Percentiles rank a stretch among this genome's conserved stretches.
Evolutionary conservation across 2,888 invertebrate genomes (phyloP).

Genomic region (Caenorhabditis sulstoni): DNA sequence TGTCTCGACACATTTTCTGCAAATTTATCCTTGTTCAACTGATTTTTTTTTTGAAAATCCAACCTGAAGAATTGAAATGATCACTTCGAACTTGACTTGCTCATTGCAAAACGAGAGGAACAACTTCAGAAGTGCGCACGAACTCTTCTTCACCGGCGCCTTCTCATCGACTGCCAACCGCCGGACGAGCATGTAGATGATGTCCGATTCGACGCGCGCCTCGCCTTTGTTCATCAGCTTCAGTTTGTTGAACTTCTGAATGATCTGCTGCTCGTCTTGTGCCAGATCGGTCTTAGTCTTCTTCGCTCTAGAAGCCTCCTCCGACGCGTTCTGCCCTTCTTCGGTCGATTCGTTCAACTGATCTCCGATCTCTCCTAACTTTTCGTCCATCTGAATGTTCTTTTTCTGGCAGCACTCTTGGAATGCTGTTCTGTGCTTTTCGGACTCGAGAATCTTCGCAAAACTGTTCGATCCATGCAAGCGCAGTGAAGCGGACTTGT

Average conservation of each 20-base stretch:
- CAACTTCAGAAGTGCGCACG: slow-evolving; percentile 10
- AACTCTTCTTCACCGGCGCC: slow-evolving; percentile 46
- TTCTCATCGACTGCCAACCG: slow-evolving; percentile 42
- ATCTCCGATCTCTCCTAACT: slow-evolving; percentile 29
- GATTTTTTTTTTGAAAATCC: too few relatives aligned
- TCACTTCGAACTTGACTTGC: slow-evolving; percentile 32
- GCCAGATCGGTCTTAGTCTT: slow-evolving; percentile 32
- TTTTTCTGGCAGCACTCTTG: slow-evolving; percentile 22
- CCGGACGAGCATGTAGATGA: slow-evolving; percentile 38
- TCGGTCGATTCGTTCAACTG: slow-evolving; percentile 12
- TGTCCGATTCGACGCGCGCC: slow-evolving; percentile 39
- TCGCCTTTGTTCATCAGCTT: slow-evolving; percentile 50
- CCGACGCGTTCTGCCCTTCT: not conserved
- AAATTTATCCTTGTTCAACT: not conserved
- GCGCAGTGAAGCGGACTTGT: slow-evolving; percentile 32
- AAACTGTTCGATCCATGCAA: slow-evolving; percentile 37
- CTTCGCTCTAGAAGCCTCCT: not conserved
- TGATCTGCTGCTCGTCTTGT: slow-evolving; percentile 34
- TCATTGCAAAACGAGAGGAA: slow-evolving; percentile 32
- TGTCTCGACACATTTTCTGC: slow-evolving; percentile 47
- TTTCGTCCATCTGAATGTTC: slow-evolving; percentile 30
- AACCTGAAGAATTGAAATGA: slow-evolving; percentile 13
- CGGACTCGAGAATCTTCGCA: slow-evolving; percentile 32
- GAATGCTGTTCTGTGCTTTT: slow-evolving; percentile 23
- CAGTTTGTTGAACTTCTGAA: slow-evolving; percentile 43